Percentiles rank a stretch among this genome's conserved stretches.
phyloP scores from a whole-genome alignment of 2,888 invertebrate genomes.

The Pristionchus mayeri region DNA sequence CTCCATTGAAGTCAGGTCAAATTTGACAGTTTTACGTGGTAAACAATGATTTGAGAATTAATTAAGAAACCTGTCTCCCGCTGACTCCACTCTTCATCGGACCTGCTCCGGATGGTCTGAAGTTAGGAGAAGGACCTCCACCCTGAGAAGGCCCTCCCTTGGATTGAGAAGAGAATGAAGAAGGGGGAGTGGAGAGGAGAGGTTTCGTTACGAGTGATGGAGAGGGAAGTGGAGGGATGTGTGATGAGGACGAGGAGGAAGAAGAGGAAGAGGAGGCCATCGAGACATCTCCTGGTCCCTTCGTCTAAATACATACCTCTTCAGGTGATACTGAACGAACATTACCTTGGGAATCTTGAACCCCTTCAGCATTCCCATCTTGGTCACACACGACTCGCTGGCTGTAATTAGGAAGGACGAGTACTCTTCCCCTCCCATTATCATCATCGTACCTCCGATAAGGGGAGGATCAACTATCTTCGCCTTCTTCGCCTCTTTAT shows the following conservation, averaged over 20 bases:
- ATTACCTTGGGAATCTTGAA: conserved; percentile 44
- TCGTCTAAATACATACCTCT: not conserved
- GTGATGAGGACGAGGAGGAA: too few species aligned
- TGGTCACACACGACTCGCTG: not conserved
- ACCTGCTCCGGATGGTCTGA: not conserved
- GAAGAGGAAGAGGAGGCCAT: conserved; percentile 17
- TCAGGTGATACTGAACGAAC: not conserved
- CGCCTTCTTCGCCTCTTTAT: conserved; percentile 1
- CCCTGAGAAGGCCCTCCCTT: not conserved
- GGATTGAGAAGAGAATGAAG: not conserved
- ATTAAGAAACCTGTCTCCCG: too few species aligned
- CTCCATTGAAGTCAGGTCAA: too few species aligned
- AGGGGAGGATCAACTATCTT: conserved; percentile 8
- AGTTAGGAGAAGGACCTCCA: not conserved
- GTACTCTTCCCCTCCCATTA: not conserved
- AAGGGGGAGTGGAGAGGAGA: not conserved
- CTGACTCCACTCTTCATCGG: not conserved
- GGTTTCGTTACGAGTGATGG: not conserved
- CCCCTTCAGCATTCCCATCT: not conserved
- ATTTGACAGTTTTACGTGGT: too few species aligned
- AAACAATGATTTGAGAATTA: too few species aligned
- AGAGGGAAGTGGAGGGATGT: conserved; percentile 29
- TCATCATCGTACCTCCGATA: not conserved
- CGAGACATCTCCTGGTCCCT: conserved; percentile 14
- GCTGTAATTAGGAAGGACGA: not conserved